Conservation (phyloP, 2,113 vertebrate species). For the Sceloporus tristichus region DNA sequence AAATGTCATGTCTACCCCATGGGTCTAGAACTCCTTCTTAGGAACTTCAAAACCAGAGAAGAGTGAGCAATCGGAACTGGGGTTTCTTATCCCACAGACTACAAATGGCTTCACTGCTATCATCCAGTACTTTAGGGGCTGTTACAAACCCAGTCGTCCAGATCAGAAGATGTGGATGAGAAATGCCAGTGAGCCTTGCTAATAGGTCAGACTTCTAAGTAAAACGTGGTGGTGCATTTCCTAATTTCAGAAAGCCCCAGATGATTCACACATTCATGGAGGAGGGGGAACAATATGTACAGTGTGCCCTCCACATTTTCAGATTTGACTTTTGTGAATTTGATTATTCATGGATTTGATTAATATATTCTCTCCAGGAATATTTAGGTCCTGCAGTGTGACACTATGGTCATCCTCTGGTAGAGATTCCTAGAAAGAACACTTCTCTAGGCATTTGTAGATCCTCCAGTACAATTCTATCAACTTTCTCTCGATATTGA, state of each 20-base stretch:
- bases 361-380: too few species aligned
- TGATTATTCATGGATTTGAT: too few species aligned
- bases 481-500: too few species aligned
- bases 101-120: neutral
- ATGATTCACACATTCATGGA: neutral
- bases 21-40: neutral
- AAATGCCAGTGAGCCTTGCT: conserved; percentile 3
- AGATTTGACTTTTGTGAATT: too few species aligned
- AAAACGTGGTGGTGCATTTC: neutral
- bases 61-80: neutral
- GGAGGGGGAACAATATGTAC: neutral
- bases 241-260: neutral
- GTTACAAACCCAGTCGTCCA: neutral
- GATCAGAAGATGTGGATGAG: neutral
- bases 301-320: too few species aligned
- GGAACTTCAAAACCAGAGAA: neutral
- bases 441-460: too few species aligned
- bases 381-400: too few species aligned
- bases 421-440: too few species aligned
- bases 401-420: too few species aligned
- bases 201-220: neutral
- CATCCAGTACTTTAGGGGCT: neutral
- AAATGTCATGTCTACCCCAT: conserved; percentile 24
- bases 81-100: neutral
- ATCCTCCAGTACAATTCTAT: too few species aligned